Conservation (phyloP, 2,888 invertebrate genomes). For the Amblyteles armatorius region DNA sequence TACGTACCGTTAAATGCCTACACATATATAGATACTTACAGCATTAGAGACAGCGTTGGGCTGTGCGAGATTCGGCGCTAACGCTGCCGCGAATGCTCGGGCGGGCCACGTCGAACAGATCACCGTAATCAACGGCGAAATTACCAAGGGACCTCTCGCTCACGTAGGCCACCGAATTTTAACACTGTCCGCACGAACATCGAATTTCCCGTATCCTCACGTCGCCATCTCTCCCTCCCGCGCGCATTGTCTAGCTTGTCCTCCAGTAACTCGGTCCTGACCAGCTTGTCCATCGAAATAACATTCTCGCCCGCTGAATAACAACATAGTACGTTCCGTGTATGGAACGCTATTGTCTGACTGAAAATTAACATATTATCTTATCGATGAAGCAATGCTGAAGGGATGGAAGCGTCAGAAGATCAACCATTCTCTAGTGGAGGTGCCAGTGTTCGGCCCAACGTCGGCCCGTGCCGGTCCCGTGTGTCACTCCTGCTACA, state of each 20-base stretch:
- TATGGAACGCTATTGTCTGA: not conserved
- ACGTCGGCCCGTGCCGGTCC: too few relatives aligned
- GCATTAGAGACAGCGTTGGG: not conserved
- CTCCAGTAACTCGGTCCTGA: not conserved
- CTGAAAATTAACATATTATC: not conserved
- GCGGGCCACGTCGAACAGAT: slow-evolving; percentile 55
- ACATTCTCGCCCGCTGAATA: not conserved
- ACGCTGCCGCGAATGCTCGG: slow-evolving; percentile 42
- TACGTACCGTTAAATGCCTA: slow-evolving; percentile 1
- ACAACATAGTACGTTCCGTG: not conserved
- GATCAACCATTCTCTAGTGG: too few relatives aligned
- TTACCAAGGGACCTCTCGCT: slow-evolving; percentile 42
- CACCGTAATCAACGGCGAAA: slow-evolving; percentile 73
- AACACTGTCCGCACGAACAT: slow-evolving; percentile 12
- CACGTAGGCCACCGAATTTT: slow-evolving; percentile 7
- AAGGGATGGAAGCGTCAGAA: too few relatives aligned
- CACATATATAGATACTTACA: slow-evolving; percentile 9
- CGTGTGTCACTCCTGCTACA: too few relatives aligned
- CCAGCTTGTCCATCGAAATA: slow-evolving; percentile 1
- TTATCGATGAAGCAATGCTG: not conserved
- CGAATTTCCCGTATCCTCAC: slow-evolving; percentile 8
- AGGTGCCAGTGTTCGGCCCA: not conserved
- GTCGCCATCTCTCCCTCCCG: not conserved
- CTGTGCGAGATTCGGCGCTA: slow-evolving; percentile 7
- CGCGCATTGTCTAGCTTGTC: not conserved